These are phyloP conservation scores for Trichogramma pretiosum DNA, from an alignment of 1,140 invertebrate genomes.

Conservation along the genomic window DNA sequence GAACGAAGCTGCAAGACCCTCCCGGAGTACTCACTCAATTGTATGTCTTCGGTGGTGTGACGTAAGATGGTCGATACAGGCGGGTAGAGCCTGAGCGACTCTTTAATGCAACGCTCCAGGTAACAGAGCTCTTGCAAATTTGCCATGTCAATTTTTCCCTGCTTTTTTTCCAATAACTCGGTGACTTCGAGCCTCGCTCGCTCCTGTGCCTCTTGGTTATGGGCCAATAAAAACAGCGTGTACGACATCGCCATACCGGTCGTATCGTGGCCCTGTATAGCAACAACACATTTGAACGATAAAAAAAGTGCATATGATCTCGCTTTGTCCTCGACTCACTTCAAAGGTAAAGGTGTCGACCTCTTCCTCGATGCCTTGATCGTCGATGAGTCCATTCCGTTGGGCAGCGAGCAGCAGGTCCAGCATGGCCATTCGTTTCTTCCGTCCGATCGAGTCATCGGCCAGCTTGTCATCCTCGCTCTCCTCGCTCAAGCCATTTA, in stretches of 20 bases:
- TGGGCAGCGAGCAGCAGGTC: conserved; percentile 64
- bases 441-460: conserved; percentile 23
- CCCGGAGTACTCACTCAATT: conserved; percentile 24
- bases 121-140: conserved; percentile 32
- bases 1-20: too few species aligned
- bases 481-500: conserved; percentile 10
- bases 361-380: conserved; percentile 67
- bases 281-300: too few species aligned
- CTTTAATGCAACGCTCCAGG: conserved; percentile 55
- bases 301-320: too few species aligned
- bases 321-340: conserved; percentile 40
- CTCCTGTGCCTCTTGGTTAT: conserved; percentile 21
- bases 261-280: conserved; percentile 23
- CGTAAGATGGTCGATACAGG: conserved; percentile 49
- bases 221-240: conserved; percentile 17
- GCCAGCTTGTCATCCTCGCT: conserved; percentile 45
- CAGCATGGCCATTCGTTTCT: conserved; percentile 64
- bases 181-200: conserved; percentile 20
- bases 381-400: conserved; percentile 44
- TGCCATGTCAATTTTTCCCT: conserved; percentile 15
- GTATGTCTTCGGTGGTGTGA: conserved; percentile 39
- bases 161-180: conserved; percentile 7
- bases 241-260: conserved; percentile 22
- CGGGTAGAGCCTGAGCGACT: conserved; percentile 50
- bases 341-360: conserved; percentile 79